Percentiles rank a stretch among this genome's conserved stretches.
These are phyloP conservation scores for Pelusios castaneus DNA, from an alignment of 2,113 vertebrate species.

Conservation along the genomic window DNA sequence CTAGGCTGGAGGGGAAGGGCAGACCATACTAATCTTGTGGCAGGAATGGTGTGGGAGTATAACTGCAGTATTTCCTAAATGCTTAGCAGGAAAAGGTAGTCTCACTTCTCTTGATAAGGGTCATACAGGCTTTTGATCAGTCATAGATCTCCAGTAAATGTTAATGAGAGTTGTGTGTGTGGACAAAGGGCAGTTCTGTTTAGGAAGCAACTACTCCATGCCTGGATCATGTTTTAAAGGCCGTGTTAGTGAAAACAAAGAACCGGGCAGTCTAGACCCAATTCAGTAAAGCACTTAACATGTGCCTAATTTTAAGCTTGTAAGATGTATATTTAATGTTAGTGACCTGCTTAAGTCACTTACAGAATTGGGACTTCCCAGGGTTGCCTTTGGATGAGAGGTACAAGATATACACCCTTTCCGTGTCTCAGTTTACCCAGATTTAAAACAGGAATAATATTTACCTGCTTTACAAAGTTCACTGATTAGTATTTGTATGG, in stretches of 20 bases:
- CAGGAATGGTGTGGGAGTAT: neutral
- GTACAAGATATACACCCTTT: neutral
- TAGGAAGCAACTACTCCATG: neutral
- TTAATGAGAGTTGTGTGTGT: neutral
- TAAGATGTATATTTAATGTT: neutral
- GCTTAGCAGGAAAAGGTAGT: neutral
- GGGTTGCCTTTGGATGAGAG: neutral
- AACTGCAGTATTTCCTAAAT: neutral
- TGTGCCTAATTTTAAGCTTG: neutral
- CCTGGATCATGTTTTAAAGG: accelerated
- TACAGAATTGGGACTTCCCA: neutral
- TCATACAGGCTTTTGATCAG: accelerated
- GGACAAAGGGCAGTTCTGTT: neutral
- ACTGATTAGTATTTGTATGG: neutral
- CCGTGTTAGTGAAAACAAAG: neutral
- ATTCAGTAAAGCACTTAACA: neutral
- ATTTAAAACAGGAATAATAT: neutral
- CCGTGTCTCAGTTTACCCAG: neutral
- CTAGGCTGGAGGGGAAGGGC: neutral
- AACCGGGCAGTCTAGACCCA: too few relatives aligned
- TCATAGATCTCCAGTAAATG: neutral
- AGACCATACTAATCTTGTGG: neutral
- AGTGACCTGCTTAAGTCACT: neutral
- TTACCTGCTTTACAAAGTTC: neutral
- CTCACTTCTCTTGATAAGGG: neutral